Evolutionary conservation across 2,113 vertebrate genomes (phyloP).

Genomic region (Opisthocomus hoazin): DNA sequence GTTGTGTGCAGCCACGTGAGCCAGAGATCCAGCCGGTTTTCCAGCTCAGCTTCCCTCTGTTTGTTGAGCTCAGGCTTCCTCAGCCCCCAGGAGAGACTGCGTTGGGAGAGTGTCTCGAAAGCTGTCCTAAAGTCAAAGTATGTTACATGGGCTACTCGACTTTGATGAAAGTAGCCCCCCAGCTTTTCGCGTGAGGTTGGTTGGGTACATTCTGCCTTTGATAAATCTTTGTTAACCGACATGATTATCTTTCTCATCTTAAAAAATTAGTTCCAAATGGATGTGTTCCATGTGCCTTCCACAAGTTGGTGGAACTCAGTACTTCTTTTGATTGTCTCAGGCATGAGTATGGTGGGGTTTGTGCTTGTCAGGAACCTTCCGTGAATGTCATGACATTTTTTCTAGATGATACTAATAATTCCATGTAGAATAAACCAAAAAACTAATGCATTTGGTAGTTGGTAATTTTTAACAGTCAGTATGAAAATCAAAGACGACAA

Average conservation of each 20-base stretch:
- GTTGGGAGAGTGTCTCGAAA: neutral
- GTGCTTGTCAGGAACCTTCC: neutral
- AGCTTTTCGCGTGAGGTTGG: neutral
- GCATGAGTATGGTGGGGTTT: neutral
- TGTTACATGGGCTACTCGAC: accelerated
- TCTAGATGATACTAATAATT: neutral
- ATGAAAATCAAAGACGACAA: neutral
- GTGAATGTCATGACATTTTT: neutral
- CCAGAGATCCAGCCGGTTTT: neutral
- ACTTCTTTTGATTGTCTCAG: neutral
- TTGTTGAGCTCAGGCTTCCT: neutral
- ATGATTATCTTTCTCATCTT: neutral
- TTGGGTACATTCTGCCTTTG: neutral
- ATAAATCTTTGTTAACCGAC: neutral
- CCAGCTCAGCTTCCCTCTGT: neutral
- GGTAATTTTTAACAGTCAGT: neutral
- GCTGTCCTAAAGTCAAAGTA: neutral
- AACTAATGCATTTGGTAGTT: neutral
- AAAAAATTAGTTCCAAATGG: neutral
- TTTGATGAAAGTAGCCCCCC: neutral
- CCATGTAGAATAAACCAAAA: neutral
- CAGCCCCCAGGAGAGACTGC: neutral
- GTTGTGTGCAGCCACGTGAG: accelerated
- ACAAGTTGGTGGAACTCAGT: neutral
- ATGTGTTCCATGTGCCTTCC: neutral